A percentile compares a stretch with the other conserved stretches of the same genome.
Evolutionary conservation across 2,797 vertebrate genomes (phyloP).

Genomic region (Silurus lanzhouensis): DNA sequence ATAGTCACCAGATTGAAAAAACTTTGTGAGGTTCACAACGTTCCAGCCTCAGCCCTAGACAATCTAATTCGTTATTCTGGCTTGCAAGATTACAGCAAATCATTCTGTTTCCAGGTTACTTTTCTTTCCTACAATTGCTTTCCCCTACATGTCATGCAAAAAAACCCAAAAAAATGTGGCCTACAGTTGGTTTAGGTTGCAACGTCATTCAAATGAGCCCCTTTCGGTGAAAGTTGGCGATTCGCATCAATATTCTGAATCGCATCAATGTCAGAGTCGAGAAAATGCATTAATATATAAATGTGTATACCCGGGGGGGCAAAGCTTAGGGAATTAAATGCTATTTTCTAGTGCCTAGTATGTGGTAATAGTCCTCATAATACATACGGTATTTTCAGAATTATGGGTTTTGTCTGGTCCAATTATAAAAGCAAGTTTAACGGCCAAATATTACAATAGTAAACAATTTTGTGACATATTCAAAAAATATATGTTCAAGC

Average conservation of each 20-base stretch:
- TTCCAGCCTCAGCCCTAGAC: conserved; percentile 11
- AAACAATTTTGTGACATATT: not conserved
- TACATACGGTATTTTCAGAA: not conserved
- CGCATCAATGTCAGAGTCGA: too few relatives aligned
- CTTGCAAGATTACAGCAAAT: conserved; percentile 9
- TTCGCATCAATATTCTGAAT: not conserved
- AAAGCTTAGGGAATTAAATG: not conserved
- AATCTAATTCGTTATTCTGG: conserved; percentile 8
- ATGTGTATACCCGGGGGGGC: too few relatives aligned
- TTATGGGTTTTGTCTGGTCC: not conserved
- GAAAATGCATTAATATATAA: not conserved
- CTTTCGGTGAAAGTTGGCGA: not conserved
- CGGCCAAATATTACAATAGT: not conserved
- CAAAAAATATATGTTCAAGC: not conserved
- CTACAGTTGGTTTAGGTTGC: not conserved
- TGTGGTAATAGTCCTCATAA: not conserved
- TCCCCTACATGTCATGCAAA: not conserved
- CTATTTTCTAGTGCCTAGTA: not conserved
- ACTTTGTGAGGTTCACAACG: conserved; percentile 8
- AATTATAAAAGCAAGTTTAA: not conserved
- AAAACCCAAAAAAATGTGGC: not conserved
- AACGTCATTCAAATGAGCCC: not conserved
- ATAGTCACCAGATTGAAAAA: conserved; percentile 19
- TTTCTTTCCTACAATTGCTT: not conserved
- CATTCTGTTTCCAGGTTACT: conserved; percentile 4